phyloP scores from a whole-genome alignment of 1,140 invertebrate genomes.

The Nasonia giraulti region DNA sequence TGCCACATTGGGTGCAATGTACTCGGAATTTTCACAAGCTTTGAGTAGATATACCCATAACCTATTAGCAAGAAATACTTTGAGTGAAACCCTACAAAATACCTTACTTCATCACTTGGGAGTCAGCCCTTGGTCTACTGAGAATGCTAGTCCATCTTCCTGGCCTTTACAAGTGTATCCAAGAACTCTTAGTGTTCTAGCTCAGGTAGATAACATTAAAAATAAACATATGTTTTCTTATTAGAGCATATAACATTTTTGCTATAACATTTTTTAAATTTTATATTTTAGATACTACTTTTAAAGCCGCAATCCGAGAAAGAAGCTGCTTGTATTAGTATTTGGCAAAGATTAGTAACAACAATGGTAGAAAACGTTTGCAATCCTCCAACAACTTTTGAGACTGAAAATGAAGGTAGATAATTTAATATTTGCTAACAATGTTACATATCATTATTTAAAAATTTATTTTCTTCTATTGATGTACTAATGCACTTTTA shows the following conservation, averaged over 20 bases:
- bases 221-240: neutral
- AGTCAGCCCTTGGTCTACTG: conserved; percentile 82
- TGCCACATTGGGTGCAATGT: conserved; percentile 80
- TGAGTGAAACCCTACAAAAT: conserved; percentile 82
- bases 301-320: conserved; percentile 89
- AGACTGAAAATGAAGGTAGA: conserved; percentile 82
- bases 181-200: conserved; percentile 87
- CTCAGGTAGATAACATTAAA: conserved; percentile 75
- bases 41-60: conserved; percentile 90
- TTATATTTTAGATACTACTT: conserved; percentile 79
- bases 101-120: conserved; percentile 84
- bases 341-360: conserved; percentile 92
- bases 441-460: neutral
- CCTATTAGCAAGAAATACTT: conserved; percentile 82
- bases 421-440: conserved; percentile 33
- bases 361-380: conserved; percentile 89
- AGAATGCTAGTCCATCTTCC: conserved; percentile 73
- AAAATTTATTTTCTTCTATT: conserved; percentile 7
- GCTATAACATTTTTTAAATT: neutral
- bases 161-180: conserved; percentile 92
- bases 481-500: conserved; percentile 62
- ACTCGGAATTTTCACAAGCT: conserved; percentile 85
- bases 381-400: conserved; percentile 73
- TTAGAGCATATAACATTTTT: neutral
- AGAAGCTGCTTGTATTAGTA: conserved; percentile 90